These are phyloP conservation scores for Solen grandis DNA, from an alignment of 1,140 invertebrate genomes.

Conservation along the genomic window DNA sequence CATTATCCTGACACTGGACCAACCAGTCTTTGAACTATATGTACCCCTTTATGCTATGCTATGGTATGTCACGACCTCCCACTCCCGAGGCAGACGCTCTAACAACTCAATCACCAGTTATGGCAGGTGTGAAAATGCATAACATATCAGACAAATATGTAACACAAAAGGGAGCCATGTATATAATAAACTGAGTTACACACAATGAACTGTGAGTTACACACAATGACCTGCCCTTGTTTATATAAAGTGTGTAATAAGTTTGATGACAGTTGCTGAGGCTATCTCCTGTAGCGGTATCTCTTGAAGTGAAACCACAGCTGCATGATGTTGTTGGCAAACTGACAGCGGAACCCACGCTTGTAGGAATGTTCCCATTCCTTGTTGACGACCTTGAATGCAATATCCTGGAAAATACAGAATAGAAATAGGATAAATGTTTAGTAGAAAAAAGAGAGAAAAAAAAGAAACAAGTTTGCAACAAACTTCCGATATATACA, in stretches of 20 bases:
- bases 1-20: no score
- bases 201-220: no score
- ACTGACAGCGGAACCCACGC: constrained; percentile 97
- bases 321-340: constrained; percentile 99
- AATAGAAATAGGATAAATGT: constrained; percentile 28
- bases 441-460: not conserved
- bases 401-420: constrained; percentile 88
- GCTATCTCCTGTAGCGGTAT: constrained; percentile 94
- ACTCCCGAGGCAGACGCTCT: no score
- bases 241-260: not conserved
- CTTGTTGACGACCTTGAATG: constrained; percentile 98
- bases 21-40: no score
- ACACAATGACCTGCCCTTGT: no score
- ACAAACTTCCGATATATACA: not conserved
- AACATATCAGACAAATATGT: no score
- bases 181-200: no score
- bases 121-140: no score
- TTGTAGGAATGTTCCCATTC: constrained; percentile 99
- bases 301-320: constrained; percentile 99
- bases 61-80: no score
- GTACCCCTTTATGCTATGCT: no score
- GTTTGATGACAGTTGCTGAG: not conserved
- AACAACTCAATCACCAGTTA: no score
- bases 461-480: not conserved
- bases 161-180: no score